These are phyloP conservation scores for Intellagama lesueurii DNA, from an alignment of 2,797 vertebrate species.

Conservation along the genomic window DNA sequence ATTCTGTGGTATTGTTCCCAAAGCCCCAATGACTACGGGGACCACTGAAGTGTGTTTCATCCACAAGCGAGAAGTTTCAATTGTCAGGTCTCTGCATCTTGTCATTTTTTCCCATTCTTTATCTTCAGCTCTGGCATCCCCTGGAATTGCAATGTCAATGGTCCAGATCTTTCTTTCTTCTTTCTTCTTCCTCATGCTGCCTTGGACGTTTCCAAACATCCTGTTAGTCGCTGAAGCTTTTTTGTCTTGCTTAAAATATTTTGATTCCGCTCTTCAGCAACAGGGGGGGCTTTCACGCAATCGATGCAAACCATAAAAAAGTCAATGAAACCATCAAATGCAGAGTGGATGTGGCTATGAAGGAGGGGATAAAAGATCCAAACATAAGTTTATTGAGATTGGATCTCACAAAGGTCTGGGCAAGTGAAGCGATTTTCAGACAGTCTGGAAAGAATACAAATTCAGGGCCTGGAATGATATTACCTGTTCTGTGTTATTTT, in stretches of 20 bases:
- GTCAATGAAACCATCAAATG: conserved; percentile 13
- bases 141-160: no score
- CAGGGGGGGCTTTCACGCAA: not conserved
- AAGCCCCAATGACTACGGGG: no score
- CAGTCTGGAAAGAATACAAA: not conserved
- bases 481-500: not conserved
- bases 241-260: not conserved
- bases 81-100: no score
- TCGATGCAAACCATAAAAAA: not conserved
- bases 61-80: no score
- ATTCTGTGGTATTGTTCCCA: no score
- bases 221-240: no score
- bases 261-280: not conserved
- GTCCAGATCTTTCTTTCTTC: not conserved
- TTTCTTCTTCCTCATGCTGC: no score
- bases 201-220: not conserved
- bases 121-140: no score
- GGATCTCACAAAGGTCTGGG: no score
- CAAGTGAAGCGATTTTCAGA: not conserved
- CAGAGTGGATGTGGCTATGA: not conserved
- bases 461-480: not conserved
- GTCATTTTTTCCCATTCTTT: no score
- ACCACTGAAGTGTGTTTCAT: no score
- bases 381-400: not conserved
- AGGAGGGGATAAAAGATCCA: not conserved